Evolutionary conservation across 92 coral and sea anemone species (phyloP).

Genomic region (Zoanthus sociatus): DNA sequence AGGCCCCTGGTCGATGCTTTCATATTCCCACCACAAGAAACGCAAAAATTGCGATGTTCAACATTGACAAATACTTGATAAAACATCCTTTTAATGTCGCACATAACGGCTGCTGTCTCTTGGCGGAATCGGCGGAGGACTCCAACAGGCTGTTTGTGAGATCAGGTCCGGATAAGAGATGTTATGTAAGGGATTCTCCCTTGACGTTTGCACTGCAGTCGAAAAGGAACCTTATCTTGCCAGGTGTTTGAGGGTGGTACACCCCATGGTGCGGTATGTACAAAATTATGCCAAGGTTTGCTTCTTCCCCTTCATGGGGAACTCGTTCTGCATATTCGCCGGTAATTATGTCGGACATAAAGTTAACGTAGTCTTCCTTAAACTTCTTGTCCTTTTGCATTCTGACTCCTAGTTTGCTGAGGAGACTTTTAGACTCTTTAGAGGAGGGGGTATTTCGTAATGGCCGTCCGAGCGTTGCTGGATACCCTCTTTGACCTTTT

Average conservation of each 20-base stretch:
- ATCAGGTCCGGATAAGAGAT: neutral
- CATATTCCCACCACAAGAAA: slow-evolving; percentile 57
- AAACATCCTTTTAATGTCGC: slow-evolving; percentile 50
- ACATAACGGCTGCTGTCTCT: slow-evolving; percentile 38
- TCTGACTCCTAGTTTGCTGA: slow-evolving; percentile 17
- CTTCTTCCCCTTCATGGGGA: neutral
- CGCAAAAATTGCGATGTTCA: slow-evolving; percentile 42
- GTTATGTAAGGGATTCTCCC: neutral
- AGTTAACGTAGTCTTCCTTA: neutral
- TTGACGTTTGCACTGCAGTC: slow-evolving; percentile 1
- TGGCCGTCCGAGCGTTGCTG: slow-evolving; percentile 4
- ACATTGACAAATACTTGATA: slow-evolving; percentile 43
- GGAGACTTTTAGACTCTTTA: slow-evolving; percentile 2
- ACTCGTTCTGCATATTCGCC: neutral
- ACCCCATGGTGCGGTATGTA: neutral
- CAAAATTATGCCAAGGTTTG: neutral
- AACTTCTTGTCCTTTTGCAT: neutral
- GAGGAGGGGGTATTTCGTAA: slow-evolving; percentile 30
- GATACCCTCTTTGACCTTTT: slow-evolving; percentile 7
- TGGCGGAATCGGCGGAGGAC: slow-evolving; percentile 44
- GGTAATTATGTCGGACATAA: neutral
- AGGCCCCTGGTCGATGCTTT: slow-evolving; percentile 18
- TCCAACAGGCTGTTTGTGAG: slow-evolving; percentile 19
- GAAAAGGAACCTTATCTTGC: neutral
- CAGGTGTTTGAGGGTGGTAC: neutral